A percentile compares a stretch with the other conserved stretches of the same genome.
These are phyloP conservation scores for Hypena proboscidalis DNA, from an alignment of 2,888 invertebrate species.

Conservation along the genomic window DNA sequence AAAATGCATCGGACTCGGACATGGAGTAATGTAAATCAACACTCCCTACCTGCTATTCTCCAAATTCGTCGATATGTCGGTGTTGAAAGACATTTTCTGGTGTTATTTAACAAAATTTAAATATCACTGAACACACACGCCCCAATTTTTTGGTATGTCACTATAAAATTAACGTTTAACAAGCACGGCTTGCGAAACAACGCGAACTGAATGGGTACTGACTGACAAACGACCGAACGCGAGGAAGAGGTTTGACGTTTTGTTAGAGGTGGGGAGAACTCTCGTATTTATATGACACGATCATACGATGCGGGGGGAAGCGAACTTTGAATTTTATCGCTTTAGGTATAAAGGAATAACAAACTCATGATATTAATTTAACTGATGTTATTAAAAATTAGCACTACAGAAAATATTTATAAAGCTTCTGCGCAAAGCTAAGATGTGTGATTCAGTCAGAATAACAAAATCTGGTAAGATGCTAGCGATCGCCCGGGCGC, in stretches of 20 bases:
- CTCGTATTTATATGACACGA: constrained; percentile 78
- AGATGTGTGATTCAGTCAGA: constrained; percentile 51
- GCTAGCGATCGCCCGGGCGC: constrained; percentile 55
- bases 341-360: constrained; percentile 45
- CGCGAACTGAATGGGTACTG: constrained; percentile 57
- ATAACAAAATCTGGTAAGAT: constrained; percentile 43
- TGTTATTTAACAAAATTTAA: constrained; percentile 76
- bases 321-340: constrained; percentile 67
- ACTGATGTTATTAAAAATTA: constrained; percentile 42
- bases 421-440: constrained; percentile 36
- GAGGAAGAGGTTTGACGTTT: constrained; percentile 75
- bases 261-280: constrained; percentile 74
- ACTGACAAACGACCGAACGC: constrained; percentile 62
- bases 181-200: constrained; percentile 68
- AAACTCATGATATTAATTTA: constrained; percentile 51
- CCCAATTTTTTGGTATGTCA: constrained; percentile 66
- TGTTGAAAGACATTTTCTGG: constrained; percentile 83
- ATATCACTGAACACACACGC: constrained; percentile 84
- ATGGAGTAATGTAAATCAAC: constrained; percentile 46
- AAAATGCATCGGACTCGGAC: constrained; percentile 46
- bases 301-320: constrained; percentile 81
- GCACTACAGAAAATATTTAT: constrained; percentile 30
- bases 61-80: constrained; percentile 79
- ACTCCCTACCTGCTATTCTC: constrained; percentile 83
- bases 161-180: constrained; percentile 68